phyloP scores from a whole-genome alignment of 2,888 invertebrate species.

The Mamestra brassicae region DNA sequence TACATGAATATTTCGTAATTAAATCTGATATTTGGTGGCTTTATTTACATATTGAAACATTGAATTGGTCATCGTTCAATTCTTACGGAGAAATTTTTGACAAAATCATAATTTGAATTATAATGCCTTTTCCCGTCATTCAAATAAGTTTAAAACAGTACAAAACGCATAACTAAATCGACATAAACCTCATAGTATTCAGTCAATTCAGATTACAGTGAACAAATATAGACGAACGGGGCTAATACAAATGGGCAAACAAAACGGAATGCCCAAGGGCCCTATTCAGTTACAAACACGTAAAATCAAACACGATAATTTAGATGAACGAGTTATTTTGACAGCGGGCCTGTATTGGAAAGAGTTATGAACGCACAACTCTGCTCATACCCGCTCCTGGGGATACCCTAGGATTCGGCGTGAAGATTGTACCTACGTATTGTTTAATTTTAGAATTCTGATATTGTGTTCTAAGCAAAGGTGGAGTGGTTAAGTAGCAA shows the following conservation, averaged over 20 bases:
- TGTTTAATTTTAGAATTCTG: constrained; percentile 14
- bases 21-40: neutral
- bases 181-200: constrained; percentile 9
- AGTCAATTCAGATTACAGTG: constrained; percentile 29
- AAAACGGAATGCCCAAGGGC: constrained; percentile 65
- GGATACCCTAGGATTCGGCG: constrained; percentile 39
- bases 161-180: neutral
- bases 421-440: constrained; percentile 27
- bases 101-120: neutral
- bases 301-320: constrained; percentile 68
- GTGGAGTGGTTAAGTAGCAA: neutral
- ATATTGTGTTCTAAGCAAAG: neutral
- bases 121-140: neutral
- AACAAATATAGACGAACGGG: constrained; percentile 37
- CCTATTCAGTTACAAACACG: constrained; percentile 65
- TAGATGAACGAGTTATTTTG: constrained; percentile 68
- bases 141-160: neutral
- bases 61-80: neutral
- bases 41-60: neutral
- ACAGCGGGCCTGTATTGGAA: constrained; percentile 59
- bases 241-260: constrained; percentile 60
- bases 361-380: constrained; percentile 62
- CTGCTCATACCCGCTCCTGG: constrained; percentile 36
- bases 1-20: neutral
- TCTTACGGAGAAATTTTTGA: neutral